Base-by-base conservation (phyloP, 1,140 invertebrate species). In the fruit fly (Drosophila melanogaster) region DNA sequence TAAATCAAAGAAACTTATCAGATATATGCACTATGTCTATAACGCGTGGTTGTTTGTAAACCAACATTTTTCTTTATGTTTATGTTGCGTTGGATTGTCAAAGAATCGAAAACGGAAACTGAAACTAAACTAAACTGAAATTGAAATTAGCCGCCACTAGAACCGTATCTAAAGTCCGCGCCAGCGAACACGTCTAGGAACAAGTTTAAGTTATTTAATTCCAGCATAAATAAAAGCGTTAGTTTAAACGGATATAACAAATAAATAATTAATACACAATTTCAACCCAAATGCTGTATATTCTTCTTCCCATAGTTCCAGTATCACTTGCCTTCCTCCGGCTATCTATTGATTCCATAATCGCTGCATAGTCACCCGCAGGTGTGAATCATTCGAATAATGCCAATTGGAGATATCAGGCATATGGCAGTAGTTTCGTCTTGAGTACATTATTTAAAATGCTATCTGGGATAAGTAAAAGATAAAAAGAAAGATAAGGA, bases 161-260 rank as follows among this genome's bases (percentile, higher is more conserved):
- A 79, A 86, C 74, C 81, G 80, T 83, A 87, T 72, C 59, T 40
- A 78, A 76, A 77, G 56, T 69, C 54, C 69, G 79, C 79, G 70
- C 64, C 60, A 60, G 46, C 49, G 46, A 83, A 53, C 70, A 70
- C 76, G 71, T 89, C 62, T 84, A 89, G 77, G 51, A 89, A 84
- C 76, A 87, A 77, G 79, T 86, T 87, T 87, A 87, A 89, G 77
- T 89, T 89, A 89, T 89, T 89, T 89, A 89, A 89, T 89, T 89
- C 85, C 84, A 89, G 80, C 84, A 83, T 87, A 89, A 89, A 87
- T 81, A 80, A 87, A 87, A 87, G 79, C 84, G 84, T 87, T 87
- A 87, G 84, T 77, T 84, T 89, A 87, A 87, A 87, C 83, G 79
- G 76, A 89, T 87, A 87, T 87, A 76, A 87, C 76, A 79, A 87